phyloP scores from a whole-genome alignment of 2,797 vertebrate species.

The Hypotaenidia okinawae region DNA sequence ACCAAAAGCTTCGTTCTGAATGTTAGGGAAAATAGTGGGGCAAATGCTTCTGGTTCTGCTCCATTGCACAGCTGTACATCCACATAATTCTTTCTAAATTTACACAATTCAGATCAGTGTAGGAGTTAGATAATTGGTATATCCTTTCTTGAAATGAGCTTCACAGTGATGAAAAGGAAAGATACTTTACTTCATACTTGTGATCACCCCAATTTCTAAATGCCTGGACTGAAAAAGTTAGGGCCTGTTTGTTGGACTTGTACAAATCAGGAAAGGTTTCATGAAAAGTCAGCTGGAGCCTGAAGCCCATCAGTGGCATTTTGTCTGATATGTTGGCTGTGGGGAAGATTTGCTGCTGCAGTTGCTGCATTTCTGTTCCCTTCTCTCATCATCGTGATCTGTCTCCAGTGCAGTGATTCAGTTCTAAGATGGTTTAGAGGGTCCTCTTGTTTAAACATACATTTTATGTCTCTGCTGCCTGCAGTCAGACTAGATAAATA shows the following conservation, averaged over 20 bases:
- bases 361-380: not conserved
- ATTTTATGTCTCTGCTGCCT: not conserved
- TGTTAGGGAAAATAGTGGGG: not conserved
- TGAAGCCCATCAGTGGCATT: not conserved
- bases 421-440: not conserved
- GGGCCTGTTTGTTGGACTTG: not conserved
- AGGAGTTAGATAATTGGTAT: not conserved
- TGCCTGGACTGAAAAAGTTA: not conserved
- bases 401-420: not conserved
- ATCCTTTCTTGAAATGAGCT: not conserved
- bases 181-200: not conserved
- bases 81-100: not conserved
- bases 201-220: not conserved
- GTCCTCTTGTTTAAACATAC: not conserved
- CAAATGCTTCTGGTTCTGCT: not conserved
- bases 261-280: not conserved
- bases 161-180: not conserved
- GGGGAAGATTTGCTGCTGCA: not conserved
- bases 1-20: not conserved
- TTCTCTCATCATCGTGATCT: not conserved
- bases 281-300: conserved; percentile 2
- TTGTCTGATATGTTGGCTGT: not conserved
- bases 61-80: not conserved
- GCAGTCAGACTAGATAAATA: not conserved
- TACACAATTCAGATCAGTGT: not conserved